Conservation (phyloP, 92 coral and sea anemone species). For the Pocillopora grandis region DNA sequence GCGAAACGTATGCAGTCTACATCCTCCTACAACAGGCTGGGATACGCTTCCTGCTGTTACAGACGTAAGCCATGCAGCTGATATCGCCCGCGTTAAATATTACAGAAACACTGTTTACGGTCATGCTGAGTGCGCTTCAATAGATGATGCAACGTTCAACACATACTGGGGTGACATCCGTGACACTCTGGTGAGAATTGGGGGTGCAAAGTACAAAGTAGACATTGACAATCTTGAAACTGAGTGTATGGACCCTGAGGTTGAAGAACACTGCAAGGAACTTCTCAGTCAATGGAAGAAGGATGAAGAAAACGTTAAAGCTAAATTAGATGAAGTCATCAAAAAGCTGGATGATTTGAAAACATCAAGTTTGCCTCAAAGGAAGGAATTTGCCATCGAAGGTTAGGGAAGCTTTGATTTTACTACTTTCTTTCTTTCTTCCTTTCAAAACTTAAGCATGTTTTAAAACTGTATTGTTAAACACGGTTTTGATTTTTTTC, state of each 20-base stretch:
- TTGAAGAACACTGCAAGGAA: constrained; percentile 35
- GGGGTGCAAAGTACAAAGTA: constrained; percentile 16
- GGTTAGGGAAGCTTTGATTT: not conserved
- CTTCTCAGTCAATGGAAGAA: constrained; percentile 31
- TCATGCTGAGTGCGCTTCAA: constrained; percentile 30
- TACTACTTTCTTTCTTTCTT: not conserved
- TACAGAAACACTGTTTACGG: constrained; percentile 41
- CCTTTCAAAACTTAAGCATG: too few species aligned
- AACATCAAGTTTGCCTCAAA: not conserved
- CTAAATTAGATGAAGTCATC: not conserved
- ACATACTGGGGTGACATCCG: constrained; percentile 50
- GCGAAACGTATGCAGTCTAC: constrained; percentile 5
- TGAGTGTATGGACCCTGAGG: constrained; percentile 48
- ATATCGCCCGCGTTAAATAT: constrained; percentile 45
- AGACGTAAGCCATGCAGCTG: constrained; percentile 38
- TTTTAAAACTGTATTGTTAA: too few species aligned
- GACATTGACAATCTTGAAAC: constrained; percentile 35
- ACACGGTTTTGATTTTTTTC: too few species aligned
- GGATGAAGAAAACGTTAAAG: constrained; percentile 14
- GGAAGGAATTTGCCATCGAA: not conserved
- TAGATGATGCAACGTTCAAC: constrained; percentile 44
- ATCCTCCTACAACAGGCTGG: constrained; percentile 46
- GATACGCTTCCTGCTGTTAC: constrained; percentile 33
- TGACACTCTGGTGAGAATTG: constrained; percentile 38
- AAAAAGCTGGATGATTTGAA: not conserved